Evolutionary conservation across 2,888 invertebrate species (phyloP).

Genomic region (Lingula anatina): DNA sequence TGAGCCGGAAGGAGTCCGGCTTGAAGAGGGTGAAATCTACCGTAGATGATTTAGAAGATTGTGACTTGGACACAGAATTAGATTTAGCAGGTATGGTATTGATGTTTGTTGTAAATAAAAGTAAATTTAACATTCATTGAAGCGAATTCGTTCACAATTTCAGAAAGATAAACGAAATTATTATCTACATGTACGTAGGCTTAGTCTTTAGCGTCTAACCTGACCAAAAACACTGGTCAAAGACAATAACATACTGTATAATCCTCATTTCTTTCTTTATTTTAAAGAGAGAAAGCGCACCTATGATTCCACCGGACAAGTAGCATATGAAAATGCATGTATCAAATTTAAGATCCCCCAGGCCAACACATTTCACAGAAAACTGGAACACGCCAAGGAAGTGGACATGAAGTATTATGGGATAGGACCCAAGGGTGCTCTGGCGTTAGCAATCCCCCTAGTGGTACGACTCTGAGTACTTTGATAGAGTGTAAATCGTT

Average conservation of each 20-base stretch:
- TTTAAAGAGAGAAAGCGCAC: constrained; percentile 18
- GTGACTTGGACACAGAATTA: no score
- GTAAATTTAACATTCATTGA: no score
- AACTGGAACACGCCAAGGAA: constrained; percentile 21
- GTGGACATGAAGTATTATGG: constrained; percentile 40
- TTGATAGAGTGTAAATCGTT: no score
- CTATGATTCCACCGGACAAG: constrained; percentile 38
- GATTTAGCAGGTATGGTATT: no score
- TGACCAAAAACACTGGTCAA: neutral
- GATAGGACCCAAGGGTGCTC: constrained; percentile 33
- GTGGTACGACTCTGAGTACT: no score
- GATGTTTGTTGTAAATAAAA: no score
- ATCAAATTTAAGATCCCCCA: constrained; percentile 30
- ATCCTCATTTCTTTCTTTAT: neutral
- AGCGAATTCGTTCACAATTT: no score
- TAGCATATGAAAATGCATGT: constrained; percentile 37
- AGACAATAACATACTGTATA: neutral
- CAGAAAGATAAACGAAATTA: neutral
- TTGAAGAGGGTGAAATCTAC: no score
- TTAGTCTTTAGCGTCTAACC: neutral
- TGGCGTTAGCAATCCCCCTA: constrained; percentile 39
- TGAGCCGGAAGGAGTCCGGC: no score
- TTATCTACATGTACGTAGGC: neutral
- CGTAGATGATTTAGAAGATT: no score
- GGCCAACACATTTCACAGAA: constrained; percentile 26